Percentiles rank a stretch among this genome's conserved stretches.
Evolutionary conservation across 1,140 invertebrate genomes (phyloP).

Genomic region (Zaprionus tsacasi): DNA sequence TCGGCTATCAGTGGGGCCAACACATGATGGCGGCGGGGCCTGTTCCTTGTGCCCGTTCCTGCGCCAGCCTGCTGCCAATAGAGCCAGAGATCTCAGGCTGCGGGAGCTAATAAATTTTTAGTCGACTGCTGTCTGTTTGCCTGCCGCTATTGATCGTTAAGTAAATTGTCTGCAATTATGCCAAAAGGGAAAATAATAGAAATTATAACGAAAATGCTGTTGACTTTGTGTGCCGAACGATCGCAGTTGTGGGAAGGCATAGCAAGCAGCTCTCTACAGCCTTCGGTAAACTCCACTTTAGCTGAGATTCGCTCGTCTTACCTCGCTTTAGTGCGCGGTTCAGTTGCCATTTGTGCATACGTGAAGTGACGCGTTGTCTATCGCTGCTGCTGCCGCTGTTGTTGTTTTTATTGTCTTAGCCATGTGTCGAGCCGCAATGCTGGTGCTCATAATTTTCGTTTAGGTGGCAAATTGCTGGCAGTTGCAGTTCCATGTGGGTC

Average conservation of each 20-base stretch:
- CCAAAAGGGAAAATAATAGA: constrained; percentile 83
- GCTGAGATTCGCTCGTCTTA: not conserved
- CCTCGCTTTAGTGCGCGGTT: constrained; percentile 9
- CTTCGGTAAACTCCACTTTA: constrained; percentile 5
- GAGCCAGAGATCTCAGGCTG: constrained; percentile 54
- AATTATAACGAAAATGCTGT: constrained; percentile 81
- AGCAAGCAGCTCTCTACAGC: not conserved
- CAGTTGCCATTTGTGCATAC: constrained; percentile 65
- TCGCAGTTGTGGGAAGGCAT: constrained; percentile 65
- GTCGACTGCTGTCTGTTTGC: constrained; percentile 61
- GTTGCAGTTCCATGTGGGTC: constrained; percentile 74
- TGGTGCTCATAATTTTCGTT: constrained; percentile 78
- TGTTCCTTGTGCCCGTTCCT: constrained; percentile 18
- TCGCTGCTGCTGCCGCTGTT: constrained; percentile 19
- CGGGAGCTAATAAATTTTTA: constrained; percentile 81
- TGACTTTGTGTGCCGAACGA: constrained; percentile 59
- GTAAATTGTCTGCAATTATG: constrained; percentile 83
- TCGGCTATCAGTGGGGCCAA: constrained; percentile 53
- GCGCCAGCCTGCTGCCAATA: too few relatives aligned
- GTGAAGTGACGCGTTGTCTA: constrained; percentile 58
- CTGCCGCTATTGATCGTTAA: constrained; percentile 82
- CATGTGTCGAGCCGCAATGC: constrained; percentile 55
- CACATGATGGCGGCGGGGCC: constrained; percentile 58
- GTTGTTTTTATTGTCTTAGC: constrained; percentile 35
- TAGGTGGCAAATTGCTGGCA: constrained; percentile 81